Base-by-base conservation (phyloP, 1,140 invertebrate species). In the Riptortus pedestris region DNA sequence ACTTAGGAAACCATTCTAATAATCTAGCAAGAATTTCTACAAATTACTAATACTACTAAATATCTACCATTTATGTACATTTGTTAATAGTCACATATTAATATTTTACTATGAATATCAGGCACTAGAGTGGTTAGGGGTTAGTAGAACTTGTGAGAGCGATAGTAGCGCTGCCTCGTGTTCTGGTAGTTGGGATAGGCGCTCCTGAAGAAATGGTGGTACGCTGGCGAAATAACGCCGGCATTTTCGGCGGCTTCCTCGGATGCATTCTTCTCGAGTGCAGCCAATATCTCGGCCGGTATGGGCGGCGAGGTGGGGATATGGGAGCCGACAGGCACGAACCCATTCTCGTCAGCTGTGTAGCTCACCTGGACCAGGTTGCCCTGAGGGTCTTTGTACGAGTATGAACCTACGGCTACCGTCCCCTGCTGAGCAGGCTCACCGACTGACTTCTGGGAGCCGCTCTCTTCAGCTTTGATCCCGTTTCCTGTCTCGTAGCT, bases 281-380 rank as follows among this genome's bases (percentile, higher is more conserved):
- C 60, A 11, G 51, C 58, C 5, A 64, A 43, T 31, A 70, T 67
- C 47, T 67, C 68, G 16, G 65, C 63, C 18, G 68, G 69, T n/a
- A 71, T 57, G 2, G 67, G 67, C 11, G 68, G 69, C 29, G 69
- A 63, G 0, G 68, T 24, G 22, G 66, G 66, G 18, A 66, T 38
- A 61, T 67, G 64, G 11, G 33, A 52, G 24, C 65, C 68, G 57
- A 63, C 59, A 1, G 65, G 63, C 1, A 63, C 60, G 55, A 66
- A 65, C 33, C 68, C 65, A 29, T 66, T 66, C 27, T 66, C 64
- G 45, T 69, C 66, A 18, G 65, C 65, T 0, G 65, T 67, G 51
- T 69, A 67, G 1, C 18, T 26, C 14, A 65, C 28, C n/a, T 27
- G 33, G 52, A 64, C 22, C 18, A 55, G 24, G 51, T 55, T 55